Evolutionary conservation across 2,113 vertebrate species (phyloP), one percentile per base, ranked within the genome.

Genomic region (Rutilus rutilus): DNA sequence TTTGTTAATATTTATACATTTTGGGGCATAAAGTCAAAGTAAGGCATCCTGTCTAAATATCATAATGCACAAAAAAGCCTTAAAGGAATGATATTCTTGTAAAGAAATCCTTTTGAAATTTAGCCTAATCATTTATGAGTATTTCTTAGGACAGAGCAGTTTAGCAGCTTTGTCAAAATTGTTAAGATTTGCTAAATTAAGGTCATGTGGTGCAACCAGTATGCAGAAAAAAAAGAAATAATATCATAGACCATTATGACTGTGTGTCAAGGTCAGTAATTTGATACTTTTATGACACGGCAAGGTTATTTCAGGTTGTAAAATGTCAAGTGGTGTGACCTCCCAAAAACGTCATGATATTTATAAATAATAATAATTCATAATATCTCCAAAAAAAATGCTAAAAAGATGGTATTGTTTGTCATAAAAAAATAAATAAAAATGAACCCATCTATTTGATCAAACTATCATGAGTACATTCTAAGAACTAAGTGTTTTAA

Each of bases 11-110:
- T 64, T 1, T 42, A 77, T 77, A 54, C 0, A 78, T 80, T 88
- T 67, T 73, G 86, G 79, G 82, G 50, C 50, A 50, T 15, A 50
- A 4, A 50, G 12, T 50, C 83, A 81, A 85, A 36, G 67, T 30
- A 73, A 76, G 77, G 76, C 6, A 65, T 47, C 9, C 12, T 25
- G 9, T 81, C 10, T 45, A 19, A 23, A 39, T 25, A 69, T 19
- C 52, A 19, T 54, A 17, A 54, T 54, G 52, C 1, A 54, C 5
- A 19, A 17, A 62, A 60, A 60, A 59, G 17, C 52, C 50, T 15
- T 52, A 52, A 60, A 60, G 23, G 23, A 60, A n/a, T 59, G 2
- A n/a, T n/a, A 59, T 59, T 59, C 54, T 50, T 50, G 47, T 15
- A 15, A 50, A 50, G 12, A 50, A 50, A 52, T 52, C 15, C 50